Base-by-base conservation (phyloP, 2,888 invertebrate species). In the Torymus texanus region DNA sequence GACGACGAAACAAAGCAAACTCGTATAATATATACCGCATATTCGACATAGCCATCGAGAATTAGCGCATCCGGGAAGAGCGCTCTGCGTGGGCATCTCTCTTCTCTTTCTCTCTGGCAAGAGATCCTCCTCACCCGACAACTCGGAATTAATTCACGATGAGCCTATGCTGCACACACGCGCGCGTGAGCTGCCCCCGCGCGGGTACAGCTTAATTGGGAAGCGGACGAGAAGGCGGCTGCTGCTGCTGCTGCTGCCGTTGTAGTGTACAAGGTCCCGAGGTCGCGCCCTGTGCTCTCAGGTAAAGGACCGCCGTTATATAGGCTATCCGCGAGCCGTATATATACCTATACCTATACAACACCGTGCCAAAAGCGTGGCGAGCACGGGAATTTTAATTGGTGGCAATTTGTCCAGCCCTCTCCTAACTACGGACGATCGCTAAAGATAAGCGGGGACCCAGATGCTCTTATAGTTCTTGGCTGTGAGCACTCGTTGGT, bases 201-300 rank as follows among this genome's bases (percentile, higher is more conserved):
- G 83, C 79, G 83, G 83, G 83, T 87, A 88, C 89, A 88, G 88
- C 88, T 89, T 89, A 89, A 89, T 89, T 89, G 88, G 88, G 83
- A 85, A 87, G 87, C 87, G 14, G 50, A 51, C 61, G 59, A 16
- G 18, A 18, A 18, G 18, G 59, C 11, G 2, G 4, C 16, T 11
- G 41, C 63, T 8, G 59, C 11, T 11, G 4, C 16, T 11, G 41
- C 63, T 8, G 59, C n/a, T 50, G 21, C 70, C 62, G 41, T 5
- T 18, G 75, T 29, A 66, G 63, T 74, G 58, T 62, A 68, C 68
- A 66, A 16, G 13, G 12, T 58, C 18, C n/a, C 59, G 61, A 61
- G 61, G 67, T 67, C 61, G 24, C 51, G 53, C 41, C 41, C 41
- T 41, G 41, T 1, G 29, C 16, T 16, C 16, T 16, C 63, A 76